These are phyloP conservation scores for Bryconaethiops microstoma DNA, from an alignment of 2,797 vertebrate genomes.

Conservation along the genomic window DNA sequence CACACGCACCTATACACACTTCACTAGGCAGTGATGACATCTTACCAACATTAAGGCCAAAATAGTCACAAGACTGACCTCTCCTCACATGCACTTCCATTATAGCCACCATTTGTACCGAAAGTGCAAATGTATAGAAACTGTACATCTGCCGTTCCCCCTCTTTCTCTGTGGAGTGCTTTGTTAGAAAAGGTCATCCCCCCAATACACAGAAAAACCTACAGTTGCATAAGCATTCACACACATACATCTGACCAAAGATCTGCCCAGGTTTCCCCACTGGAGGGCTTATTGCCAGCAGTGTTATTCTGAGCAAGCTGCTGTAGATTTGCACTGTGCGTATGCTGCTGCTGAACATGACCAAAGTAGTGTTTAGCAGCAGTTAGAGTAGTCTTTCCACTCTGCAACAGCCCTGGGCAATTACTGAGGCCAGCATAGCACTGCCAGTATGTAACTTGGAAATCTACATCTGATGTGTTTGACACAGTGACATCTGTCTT, in stretches of 20 bases:
- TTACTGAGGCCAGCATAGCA: neutral
- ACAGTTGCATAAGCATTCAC: neutral
- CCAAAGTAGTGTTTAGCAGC: neutral
- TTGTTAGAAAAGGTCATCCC: neutral
- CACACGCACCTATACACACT: neutral
- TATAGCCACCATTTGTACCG: constrained; percentile 20
- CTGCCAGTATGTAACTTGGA: neutral
- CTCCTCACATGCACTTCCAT: constrained; percentile 26
- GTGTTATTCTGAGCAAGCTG: neutral
- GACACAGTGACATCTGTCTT: neutral
- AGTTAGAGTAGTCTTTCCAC: constrained; percentile 2
- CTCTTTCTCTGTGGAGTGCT: constrained; percentile 9
- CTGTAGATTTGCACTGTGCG: neutral
- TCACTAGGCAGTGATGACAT: neutral
- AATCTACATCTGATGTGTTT: too few species aligned
- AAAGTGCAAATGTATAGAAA: constrained; percentile 21
- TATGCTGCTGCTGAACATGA: neutral
- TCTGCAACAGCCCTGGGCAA: constrained; percentile 4
- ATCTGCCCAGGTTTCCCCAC: neutral
- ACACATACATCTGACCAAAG: neutral
- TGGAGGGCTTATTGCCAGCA: neutral
- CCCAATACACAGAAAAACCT: neutral
- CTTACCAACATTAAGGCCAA: neutral
- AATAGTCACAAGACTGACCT: constrained; percentile 21
- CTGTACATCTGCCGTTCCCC: neutral